Base-by-base conservation (phyloP, 1,140 invertebrate genomes). In the Bombus affinis region DNA sequence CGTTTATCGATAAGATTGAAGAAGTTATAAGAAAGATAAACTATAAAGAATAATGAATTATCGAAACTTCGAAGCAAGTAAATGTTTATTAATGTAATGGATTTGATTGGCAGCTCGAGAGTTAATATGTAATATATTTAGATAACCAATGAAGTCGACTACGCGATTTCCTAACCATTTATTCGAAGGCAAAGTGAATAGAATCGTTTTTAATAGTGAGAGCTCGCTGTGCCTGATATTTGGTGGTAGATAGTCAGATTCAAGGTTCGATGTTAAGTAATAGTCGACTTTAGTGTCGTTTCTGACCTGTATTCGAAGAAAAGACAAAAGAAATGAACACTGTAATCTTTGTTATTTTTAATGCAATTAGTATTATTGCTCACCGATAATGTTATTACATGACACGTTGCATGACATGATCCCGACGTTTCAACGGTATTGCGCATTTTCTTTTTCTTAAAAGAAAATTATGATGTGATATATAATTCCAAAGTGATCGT, bases 401-500 rank as follows among this genome's bases (percentile, higher is more conserved):
- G 47, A 73, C n/a, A 39, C 12, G 42, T 47, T 22, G 59, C 37
- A 76, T 18, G 35, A 59, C 35, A 28, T 59, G 25, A 39, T 57
- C 32, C 18, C 32, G 9, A 35, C 18, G 66, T 35, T 53, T 53
- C 18, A 53, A 53, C 47, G 47, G 47, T 53, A 53, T 53, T 35
- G 15, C 71, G 44, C 15, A 37, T 53, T 25, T 3, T 35, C 25
- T 47, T 12, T 32, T 42, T 42, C 53, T 53, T 28, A 47, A n/a
- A 15, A 72, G 22, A 35, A n/a, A 65, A 37, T 65, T 18, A 22
- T 6, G 3, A 71, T 25, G 53, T 22, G 44, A 25, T 47, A n/a
- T 37, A 42, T 6, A 18, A 47, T 47, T 44, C 57, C 66, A 72
- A 57, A 81, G 47, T 53, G 47, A n/a, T 81, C 37, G 47, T 81